Evolutionary conservation across 2,797 vertebrate species (phyloP), one percentile per base, ranked within the genome.

Genomic region (Adrianichthys oophorus): DNA sequence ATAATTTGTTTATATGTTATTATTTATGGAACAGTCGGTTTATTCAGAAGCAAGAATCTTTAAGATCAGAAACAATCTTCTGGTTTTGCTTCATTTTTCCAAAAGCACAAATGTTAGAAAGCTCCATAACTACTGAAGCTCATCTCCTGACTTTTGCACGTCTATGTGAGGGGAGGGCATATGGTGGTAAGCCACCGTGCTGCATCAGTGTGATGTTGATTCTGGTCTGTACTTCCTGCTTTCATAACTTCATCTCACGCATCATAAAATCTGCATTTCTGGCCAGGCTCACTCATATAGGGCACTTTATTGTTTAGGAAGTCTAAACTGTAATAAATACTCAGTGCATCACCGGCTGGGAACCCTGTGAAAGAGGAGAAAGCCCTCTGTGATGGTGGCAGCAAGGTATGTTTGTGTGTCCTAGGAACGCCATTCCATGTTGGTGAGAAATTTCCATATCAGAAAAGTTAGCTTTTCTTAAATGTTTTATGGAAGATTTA

Each of bases 211-310:
- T 56, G 49, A 54, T 89, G 87, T 87, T 89, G 84, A 82, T 74
- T 87, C 82, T 88, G 78, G 48, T 70, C 66, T 74, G 75, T 62
- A 74, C 76, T 84, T 86, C 85, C 78, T 88, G 89, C 80, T 90
- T 86, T 87, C 62, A 84, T 87, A 91, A 85, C 84, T 89, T 90
- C 42, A 62, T 57, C 67, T 88, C 85, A 90, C 78, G 85, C 86
- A 73, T 86, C 83, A 85, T 72, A 65, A 82, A 63, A 67, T 42
- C 68, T 74, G 61, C 62, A 61, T 64, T 71, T 65, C 80, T 68
- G 78, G 76, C 62, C 76, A 32, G 56, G 65, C 57, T 42, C 55
- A 52, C 62, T 64, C 64, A 76, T 70, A 3, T 63, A 40, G 51
- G 21, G 51, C 53, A 51, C 48, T 50, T 41, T 37, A 18, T 49